phyloP scores from a whole-genome alignment of 2,797 vertebrate species.

The Myotis pilosus region DNA sequence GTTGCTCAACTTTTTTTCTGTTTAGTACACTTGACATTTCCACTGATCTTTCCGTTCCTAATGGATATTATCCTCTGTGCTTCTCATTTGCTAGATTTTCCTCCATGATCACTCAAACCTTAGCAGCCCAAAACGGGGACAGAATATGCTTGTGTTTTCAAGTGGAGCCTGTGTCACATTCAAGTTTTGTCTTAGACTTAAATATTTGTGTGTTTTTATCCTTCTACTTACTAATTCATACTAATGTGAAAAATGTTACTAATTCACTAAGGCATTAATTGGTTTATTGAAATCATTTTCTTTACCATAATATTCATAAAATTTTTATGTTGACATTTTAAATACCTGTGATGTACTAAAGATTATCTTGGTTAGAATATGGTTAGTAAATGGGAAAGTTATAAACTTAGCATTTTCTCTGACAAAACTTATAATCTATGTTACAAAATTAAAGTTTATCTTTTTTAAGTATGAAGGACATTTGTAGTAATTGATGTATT shows the following conservation, averaged over 20 bases:
- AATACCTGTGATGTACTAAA: background rate
- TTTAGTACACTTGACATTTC: conserved; percentile 81
- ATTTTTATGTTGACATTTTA: background rate
- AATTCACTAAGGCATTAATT: conserved; percentile 28
- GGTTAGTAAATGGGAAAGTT: conserved; percentile 12
- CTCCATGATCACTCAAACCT: conserved; percentile 57
- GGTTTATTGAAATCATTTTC: conserved; percentile 23
- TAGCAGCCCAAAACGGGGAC: conserved; percentile 45
- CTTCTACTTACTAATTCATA: conserved; percentile 60
- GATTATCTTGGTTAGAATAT: background rate
- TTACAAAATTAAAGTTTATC: background rate
- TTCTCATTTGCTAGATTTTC: conserved; percentile 74
- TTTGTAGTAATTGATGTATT: background rate
- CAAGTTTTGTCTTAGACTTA: conserved; percentile 60
- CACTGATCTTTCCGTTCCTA: conserved; percentile 80
- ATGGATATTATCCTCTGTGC: conserved; percentile 83
- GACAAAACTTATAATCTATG: background rate
- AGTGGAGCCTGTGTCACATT: conserved; percentile 34
- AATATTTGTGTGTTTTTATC: conserved; percentile 64
- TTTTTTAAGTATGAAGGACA: conserved; percentile 22
- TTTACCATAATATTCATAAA: background rate
- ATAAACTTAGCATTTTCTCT: background rate
- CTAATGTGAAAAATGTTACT: conserved; percentile 17
- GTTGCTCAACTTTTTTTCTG: conserved; percentile 85
- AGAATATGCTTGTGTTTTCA: conserved; percentile 57